Evolutionary conservation across 2,797 vertebrate genomes (phyloP).

Genomic region (Gymnopithys bicolor): DNA sequence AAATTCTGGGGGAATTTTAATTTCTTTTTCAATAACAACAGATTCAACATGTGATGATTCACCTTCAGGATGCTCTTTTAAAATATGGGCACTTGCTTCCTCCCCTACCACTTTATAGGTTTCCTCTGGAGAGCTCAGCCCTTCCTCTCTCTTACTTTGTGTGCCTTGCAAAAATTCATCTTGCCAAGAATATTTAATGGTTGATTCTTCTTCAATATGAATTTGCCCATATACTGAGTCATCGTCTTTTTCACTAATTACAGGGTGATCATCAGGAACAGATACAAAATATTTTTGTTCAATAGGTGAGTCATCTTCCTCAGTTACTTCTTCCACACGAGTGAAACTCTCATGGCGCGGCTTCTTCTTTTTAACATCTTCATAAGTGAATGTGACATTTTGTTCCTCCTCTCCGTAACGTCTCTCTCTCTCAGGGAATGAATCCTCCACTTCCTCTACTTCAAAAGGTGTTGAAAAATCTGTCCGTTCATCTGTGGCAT

Average conservation of each 20-base stretch:
- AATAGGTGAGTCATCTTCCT: constrained; percentile 80
- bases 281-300: constrained; percentile 94
- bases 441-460: constrained; percentile 89
- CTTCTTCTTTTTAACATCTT: constrained; percentile 54
- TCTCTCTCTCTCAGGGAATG: constrained; percentile 47
- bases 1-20: constrained; percentile 87
- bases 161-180: constrained; percentile 80
- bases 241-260: constrained; percentile 77
- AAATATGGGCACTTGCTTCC: constrained; percentile 27
- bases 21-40: constrained; percentile 89
- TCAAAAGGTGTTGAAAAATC: constrained; percentile 81
- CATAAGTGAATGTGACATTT: neutral
- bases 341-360: constrained; percentile 26
- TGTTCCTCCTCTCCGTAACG: constrained; percentile 52
- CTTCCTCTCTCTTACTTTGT: constrained; percentile 62
- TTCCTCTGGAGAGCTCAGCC: constrained; percentile 46
- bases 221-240: constrained; percentile 89
- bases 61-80: constrained; percentile 73
- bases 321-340: constrained; percentile 76
- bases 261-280: constrained; percentile 88
- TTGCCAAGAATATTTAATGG: constrained; percentile 82
- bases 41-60: constrained; percentile 71
- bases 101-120: constrained; percentile 35
- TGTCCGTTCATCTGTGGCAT: constrained; percentile 71
- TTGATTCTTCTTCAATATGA: constrained; percentile 81